phyloP scores from a whole-genome alignment of 1,140 invertebrate genomes.

The Brachionus rotundiformis region DNA sequence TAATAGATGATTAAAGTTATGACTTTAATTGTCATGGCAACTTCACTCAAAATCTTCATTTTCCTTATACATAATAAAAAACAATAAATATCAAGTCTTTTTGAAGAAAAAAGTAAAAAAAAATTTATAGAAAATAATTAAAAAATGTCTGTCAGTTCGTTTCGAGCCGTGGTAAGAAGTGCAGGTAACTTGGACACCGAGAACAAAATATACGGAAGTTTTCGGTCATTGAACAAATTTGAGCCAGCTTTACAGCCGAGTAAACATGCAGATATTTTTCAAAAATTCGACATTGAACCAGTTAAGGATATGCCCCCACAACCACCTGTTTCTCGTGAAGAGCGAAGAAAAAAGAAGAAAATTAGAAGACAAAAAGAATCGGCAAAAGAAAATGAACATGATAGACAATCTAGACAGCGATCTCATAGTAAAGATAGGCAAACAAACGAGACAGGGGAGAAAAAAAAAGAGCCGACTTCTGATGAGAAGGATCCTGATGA shows the following conservation, averaged over 20 bases:
- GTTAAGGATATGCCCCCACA: constrained; percentile 4
- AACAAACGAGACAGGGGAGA: neutral
- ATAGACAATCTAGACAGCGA: neutral
- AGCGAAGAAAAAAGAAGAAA: constrained; percentile 29
- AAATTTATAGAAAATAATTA: neutral
- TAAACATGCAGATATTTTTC: constrained; percentile 9
- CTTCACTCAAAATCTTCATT: neutral
- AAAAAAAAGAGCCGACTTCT: neutral
- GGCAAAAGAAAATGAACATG: neutral
- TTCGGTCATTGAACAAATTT: constrained; percentile 35
- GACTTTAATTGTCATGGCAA: constrained; percentile 9
- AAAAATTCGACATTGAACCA: constrained; percentile 48
- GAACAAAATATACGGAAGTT: constrained; percentile 18
- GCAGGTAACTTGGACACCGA: constrained; percentile 8
- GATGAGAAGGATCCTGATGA: neutral
- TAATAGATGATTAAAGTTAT: neutral
- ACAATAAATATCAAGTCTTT: neutral
- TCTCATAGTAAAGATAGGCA: neutral
- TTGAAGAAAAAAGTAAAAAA: neutral
- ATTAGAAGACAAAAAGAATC: neutral
- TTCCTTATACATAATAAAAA: neutral
- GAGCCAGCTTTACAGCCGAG: neutral
- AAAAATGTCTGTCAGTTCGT: constrained; percentile 41
- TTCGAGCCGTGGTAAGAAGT: constrained; percentile 2
- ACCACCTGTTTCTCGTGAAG: neutral